Evolutionary conservation across 2,888 invertebrate genomes (phyloP).

Genomic region (Griposia aprilina): DNA sequence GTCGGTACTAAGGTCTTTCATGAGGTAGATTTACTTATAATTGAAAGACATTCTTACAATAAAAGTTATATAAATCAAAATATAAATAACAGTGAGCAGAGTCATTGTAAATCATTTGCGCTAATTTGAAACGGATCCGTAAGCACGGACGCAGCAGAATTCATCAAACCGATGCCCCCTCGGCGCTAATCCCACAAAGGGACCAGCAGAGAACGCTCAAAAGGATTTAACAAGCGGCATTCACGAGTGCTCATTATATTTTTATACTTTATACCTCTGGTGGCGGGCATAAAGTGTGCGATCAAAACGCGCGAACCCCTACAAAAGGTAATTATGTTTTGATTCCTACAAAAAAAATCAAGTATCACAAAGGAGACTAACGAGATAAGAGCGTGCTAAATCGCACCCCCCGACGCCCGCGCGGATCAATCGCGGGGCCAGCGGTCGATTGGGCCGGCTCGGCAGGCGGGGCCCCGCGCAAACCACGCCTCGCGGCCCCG

Average conservation of each 20-base stretch:
- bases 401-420: constrained; percentile 87
- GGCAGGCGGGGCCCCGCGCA: constrained; percentile 68
- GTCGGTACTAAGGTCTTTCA: constrained; percentile 21
- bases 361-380: constrained; percentile 91
- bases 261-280: constrained; percentile 89
- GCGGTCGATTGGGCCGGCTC: constrained; percentile 88
- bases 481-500: constrained; percentile 71
- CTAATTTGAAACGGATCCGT: constrained; percentile 89
- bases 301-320: constrained; percentile 90
- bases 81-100: constrained; percentile 80
- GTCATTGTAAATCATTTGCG: constrained; percentile 84
- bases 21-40: constrained; percentile 42
- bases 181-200: constrained; percentile 87
- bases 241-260: constrained; percentile 89
- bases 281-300: constrained; percentile 88
- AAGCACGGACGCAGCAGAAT: constrained; percentile 77
- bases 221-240: constrained; percentile 90
- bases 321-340: constrained; percentile 91
- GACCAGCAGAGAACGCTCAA: constrained; percentile 83
- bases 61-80: constrained; percentile 78
- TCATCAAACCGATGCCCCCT: constrained; percentile 75
- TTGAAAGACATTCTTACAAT: constrained; percentile 56
- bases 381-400: constrained; percentile 91
- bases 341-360: constrained; percentile 90
- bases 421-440: constrained; percentile 86